Base-by-base conservation (phyloP, 1,140 invertebrate species). In the Ips nitidus region DNA sequence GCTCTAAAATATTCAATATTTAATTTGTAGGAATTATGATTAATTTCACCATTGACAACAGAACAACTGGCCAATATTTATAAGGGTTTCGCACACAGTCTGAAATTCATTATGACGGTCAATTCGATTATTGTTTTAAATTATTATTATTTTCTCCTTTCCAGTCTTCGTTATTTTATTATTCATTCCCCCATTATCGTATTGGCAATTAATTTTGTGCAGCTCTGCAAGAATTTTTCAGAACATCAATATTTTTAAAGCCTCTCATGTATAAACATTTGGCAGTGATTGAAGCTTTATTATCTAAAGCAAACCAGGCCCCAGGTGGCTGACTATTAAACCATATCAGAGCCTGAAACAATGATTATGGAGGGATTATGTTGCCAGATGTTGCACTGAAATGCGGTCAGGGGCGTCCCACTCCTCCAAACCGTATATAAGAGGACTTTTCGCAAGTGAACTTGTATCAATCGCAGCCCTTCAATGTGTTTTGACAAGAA, bases 401-500 rank as follows among this genome's bases (percentile, higher is more conserved):
- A 55, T 55, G 37, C 36, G 52, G 8, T n/a, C 52, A 55, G 52
- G 8, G 52, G n/a, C 37, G 45, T 22, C 45, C 1, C 45, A 6
- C 45, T 3, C 45, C 45, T 2, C 6, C 7, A 50, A 50, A 22
- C 45, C 22, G 45, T 22, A 50, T 50, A 6, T 50, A 22, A 50
- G 22, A 50, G 45, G 22, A 50, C 22, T 8, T 50, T 50, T 22
- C 22, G 45, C 7, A 50, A 1, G 45, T 3, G 45, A 6, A 50
- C 45, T 50, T 60, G 45, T 43, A 60, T 60, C 58, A 60, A 60
- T 60, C 58, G 45, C 36, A 41, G 37, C 40, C 58, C 58, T 55
- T 5, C 7, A 37, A 55, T 59, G 42, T 63, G 47, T 63, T 63
- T 63, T 63, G 60, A 63, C 60, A 63, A 63, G 60, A 43, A 63